Conservation (phyloP, 2,113 vertebrate species). For the Cryptoleucopteryx plumbea region DNA sequence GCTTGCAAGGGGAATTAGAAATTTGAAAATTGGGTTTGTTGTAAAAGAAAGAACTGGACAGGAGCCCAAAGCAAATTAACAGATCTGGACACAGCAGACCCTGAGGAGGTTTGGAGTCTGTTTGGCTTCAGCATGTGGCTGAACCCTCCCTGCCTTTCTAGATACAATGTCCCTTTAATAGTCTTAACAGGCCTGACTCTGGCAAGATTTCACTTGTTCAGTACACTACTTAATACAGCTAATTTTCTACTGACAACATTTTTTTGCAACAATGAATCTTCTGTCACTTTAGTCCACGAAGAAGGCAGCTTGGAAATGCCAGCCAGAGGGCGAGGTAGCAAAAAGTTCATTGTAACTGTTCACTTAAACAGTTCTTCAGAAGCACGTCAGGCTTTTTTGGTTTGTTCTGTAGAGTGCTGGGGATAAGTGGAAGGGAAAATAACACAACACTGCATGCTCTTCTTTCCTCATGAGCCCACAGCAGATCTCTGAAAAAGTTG, state of each 20-base stretch:
- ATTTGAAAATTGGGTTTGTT: not conserved
- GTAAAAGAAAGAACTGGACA: conserved; percentile 23
- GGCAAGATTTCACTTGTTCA: conserved; percentile 48
- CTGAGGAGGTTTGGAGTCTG: not conserved
- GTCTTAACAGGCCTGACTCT: conserved; percentile 41
- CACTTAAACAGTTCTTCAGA: not conserved
- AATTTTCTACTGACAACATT: conserved; percentile 65
- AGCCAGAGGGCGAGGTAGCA: conserved; percentile 6
- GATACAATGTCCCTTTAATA: conserved; percentile 51
- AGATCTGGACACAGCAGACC: conserved; percentile 1
- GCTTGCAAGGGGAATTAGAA: not conserved
- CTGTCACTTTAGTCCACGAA: conserved; percentile 38
- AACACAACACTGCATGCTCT: not conserved
- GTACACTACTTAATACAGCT: conserved; percentile 45
- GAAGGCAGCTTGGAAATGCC: conserved; percentile 37
- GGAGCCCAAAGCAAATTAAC: conserved; percentile 48
- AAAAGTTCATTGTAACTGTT: not conserved
- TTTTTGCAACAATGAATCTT: conserved; percentile 60
- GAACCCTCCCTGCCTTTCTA: conserved; percentile 19
- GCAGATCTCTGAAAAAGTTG: not conserved
- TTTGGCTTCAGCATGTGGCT: conserved; percentile 5
- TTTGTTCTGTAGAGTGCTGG: not conserved
- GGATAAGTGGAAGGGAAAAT: not conserved
- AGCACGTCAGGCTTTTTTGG: not conserved
- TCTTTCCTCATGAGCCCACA: not conserved